These are phyloP conservation scores for Drosophila imparisetae DNA, from an alignment of 2,888 invertebrate genomes.

Conservation along the genomic window DNA sequence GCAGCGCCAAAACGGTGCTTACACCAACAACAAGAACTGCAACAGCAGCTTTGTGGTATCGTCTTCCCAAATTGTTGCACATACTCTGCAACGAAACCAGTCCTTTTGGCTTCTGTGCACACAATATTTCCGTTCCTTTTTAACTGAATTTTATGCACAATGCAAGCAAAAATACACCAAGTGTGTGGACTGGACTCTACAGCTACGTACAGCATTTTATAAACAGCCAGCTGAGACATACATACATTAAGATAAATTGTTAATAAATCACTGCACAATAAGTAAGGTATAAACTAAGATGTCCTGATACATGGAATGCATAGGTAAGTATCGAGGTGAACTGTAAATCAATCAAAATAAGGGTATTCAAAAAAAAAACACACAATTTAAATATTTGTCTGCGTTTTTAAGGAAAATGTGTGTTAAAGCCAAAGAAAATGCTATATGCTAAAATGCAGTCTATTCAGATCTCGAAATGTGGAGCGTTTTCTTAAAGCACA, in stretches of 20 bases:
- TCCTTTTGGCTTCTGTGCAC: constrained; percentile 53
- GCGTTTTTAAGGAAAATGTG: neutral
- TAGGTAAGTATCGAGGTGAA: neutral
- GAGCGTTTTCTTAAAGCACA: too few species aligned
- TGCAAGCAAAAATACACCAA: constrained; percentile 38
- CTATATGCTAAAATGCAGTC: neutral
- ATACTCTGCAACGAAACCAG: constrained; percentile 29
- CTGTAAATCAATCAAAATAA: neutral
- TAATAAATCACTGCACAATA: constrained; percentile 5
- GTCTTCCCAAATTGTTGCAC: constrained; percentile 60
- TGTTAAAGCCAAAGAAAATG: neutral
- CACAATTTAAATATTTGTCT: too few species aligned
- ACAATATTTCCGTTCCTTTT: constrained; percentile 22
- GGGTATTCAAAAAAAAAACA: neutral
- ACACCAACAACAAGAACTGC: constrained; percentile 9
- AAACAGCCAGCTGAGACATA: constrained; percentile 21
- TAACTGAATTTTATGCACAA: constrained; percentile 47
- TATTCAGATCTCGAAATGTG: neutral
- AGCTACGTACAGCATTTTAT: constrained; percentile 11
- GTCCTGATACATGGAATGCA: too few species aligned
- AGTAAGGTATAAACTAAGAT: neutral
- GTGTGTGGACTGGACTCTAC: constrained; percentile 17
- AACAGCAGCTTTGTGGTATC: constrained; percentile 41
- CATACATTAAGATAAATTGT: constrained; percentile 15
- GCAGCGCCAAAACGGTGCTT: constrained; percentile 58